phyloP scores from a whole-genome alignment of 2,797 vertebrate genomes.

The Sebastes nivosus region DNA sequence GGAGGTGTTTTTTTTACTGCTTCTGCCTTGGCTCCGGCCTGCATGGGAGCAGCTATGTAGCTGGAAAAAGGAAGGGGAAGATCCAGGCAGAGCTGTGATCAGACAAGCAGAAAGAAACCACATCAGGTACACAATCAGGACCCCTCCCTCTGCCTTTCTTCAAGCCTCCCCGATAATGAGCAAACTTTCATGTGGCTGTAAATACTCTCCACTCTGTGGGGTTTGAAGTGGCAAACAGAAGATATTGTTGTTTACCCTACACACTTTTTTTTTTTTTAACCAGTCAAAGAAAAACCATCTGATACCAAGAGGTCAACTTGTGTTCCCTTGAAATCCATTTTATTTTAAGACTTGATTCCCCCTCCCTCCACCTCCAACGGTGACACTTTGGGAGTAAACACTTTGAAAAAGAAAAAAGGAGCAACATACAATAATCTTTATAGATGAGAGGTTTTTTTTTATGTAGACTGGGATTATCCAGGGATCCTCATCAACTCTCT shows the following conservation, averaged over 20 bases:
- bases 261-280: conserved; percentile 23
- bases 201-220: conserved; percentile 66
- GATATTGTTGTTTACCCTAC: conserved; percentile 72
- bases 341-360: conserved; percentile 49
- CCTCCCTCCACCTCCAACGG: conserved; percentile 32
- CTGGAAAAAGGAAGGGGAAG: conserved; percentile 30
- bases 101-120: conserved; percentile 72
- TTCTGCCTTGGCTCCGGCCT: conserved; percentile 38
- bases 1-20: conserved; percentile 16
- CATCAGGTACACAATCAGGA: conserved; percentile 79
- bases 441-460: conserved; percentile 51
- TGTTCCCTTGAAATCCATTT: conserved; percentile 71
- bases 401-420: conserved; percentile 33
- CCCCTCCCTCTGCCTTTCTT: conserved; percentile 71
- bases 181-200: conserved; percentile 77
- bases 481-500: conserved; percentile 67
- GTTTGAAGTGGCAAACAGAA: conserved; percentile 77
- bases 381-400: conserved; percentile 39
- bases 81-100: conserved; percentile 70
- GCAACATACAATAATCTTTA: conserved; percentile 47
- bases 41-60: conserved; percentile 27
- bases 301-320: conserved; percentile 67
- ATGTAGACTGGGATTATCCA: conserved; percentile 63
- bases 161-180: conserved; percentile 77
- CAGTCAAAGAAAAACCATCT: conserved; percentile 63